phyloP scores from a whole-genome alignment of 2,888 invertebrate genomes.

The Bellardia bayeri region DNA sequence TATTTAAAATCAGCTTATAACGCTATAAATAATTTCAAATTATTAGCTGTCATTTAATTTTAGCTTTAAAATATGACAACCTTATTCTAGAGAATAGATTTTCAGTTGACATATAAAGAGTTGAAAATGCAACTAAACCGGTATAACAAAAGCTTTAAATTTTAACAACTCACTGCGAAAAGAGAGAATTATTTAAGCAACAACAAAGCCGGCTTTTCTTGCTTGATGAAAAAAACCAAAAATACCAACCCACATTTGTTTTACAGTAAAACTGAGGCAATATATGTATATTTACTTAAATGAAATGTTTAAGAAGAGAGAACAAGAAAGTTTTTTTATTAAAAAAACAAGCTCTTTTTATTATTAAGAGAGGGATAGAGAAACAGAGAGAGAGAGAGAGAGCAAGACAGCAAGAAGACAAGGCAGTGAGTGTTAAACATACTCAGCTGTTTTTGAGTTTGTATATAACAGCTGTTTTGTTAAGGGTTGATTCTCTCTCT shows the following conservation, averaged over 20 bases:
- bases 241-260: slow-evolving; percentile 44
- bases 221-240: neutral
- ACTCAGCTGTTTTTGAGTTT: slow-evolving; percentile 60
- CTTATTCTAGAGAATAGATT: neutral
- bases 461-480: slow-evolving; percentile 61
- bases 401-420: too few relatives aligned
- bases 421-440: too few relatives aligned
- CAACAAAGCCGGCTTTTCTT: slow-evolving; percentile 64
- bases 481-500: slow-evolving; percentile 15
- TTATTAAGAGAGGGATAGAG: neutral
- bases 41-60: neutral
- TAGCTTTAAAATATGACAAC: neutral
- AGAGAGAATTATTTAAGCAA: slow-evolving; percentile 23
- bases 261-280: neutral
- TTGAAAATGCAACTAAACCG: neutral
- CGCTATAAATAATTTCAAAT: too few relatives aligned
- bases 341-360: neutral
- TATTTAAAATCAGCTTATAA: too few relatives aligned
- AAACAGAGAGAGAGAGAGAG: neutral
- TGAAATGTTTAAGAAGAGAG: neutral
- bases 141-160: slow-evolving; percentile 3
- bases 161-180: neutral
- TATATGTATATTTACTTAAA: neutral
- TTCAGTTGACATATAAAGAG: neutral
- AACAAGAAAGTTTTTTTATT: neutral